Evolutionary conservation across 2,797 vertebrate species (phyloP).

Genomic region (Melanotaenia nigrans): DNA sequence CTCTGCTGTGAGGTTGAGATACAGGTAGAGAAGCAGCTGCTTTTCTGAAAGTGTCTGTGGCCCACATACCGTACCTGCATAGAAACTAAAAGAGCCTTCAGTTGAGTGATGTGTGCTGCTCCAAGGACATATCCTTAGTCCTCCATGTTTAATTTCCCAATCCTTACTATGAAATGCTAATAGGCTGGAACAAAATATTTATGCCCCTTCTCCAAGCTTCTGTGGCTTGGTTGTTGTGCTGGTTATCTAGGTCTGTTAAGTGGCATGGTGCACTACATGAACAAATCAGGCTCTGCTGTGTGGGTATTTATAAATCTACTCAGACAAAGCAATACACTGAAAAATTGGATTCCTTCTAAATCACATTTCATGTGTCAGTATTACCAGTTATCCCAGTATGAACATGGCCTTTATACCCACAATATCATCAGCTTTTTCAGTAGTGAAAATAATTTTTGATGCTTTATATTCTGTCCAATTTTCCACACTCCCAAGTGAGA

Average conservation of each 20-base stretch:
- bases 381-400: constrained; percentile 56
- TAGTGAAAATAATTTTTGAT: too few relatives aligned
- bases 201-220: not conserved
- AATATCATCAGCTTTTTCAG: constrained; percentile 16
- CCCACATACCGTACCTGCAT: not conserved
- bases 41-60: not conserved
- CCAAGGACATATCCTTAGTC: not conserved
- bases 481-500: constrained; percentile 23
- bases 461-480: constrained; percentile 21
- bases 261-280: not conserved
- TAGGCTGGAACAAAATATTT: constrained; percentile 21
- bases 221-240: constrained; percentile 12
- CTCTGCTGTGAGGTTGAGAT: constrained; percentile 16
- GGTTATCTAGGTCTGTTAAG: constrained; percentile 16
- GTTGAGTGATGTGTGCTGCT: not conserved
- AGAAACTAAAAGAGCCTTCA: not conserved
- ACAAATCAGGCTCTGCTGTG: not conserved
- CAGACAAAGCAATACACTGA: constrained; percentile 49
- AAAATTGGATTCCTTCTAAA: constrained; percentile 66
- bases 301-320: constrained; percentile 52
- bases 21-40: constrained; percentile 29
- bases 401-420: constrained; percentile 34
- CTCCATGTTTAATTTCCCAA: not conserved
- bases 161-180: not conserved
- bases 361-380: constrained; percentile 56